These are phyloP conservation scores for Diacarnus erythraeanus DNA, from an alignment of 37 sponge, comb jelly and placozoan genomes.

Conservation along the genomic window DNA sequence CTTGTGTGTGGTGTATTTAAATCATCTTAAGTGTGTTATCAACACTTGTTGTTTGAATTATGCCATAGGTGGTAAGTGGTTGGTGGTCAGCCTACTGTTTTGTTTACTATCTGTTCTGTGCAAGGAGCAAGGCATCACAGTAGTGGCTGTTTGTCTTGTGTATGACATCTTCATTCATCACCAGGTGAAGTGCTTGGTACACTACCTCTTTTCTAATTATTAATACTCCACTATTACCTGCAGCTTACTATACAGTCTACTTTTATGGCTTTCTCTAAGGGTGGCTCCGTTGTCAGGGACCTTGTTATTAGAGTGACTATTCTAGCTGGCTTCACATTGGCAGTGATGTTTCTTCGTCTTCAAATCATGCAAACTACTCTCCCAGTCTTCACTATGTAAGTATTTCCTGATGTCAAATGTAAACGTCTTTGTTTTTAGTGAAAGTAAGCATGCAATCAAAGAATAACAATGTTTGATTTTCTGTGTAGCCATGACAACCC, in stretches of 20 bases:
- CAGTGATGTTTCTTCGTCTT: slow-evolving; percentile 48
- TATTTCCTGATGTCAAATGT: background rate
- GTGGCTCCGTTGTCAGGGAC: background rate
- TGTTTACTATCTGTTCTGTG: slow-evolving; percentile 69
- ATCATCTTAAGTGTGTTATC: background rate
- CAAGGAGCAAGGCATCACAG: slow-evolving; percentile 90
- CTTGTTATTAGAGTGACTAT: slow-evolving; percentile 11
- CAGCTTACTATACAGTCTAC: slow-evolving; percentile 9
- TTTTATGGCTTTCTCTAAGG: background rate
- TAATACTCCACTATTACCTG: background rate
- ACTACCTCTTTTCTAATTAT: background rate
- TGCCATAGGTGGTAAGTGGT: slow-evolving; percentile 9
- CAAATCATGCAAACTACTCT: slow-evolving; percentile 59
- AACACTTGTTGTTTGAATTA: background rate
- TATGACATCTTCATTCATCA: slow-evolving; percentile 65
- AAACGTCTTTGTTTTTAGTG: background rate
- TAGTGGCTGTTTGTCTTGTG: slow-evolving; percentile 71
- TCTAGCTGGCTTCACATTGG: slow-evolving; percentile 16
- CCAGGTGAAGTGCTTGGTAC: background rate
- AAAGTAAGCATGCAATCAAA: background rate
- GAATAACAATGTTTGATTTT: background rate
- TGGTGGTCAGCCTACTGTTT: slow-evolving; percentile 10
- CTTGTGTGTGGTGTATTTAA: too few species aligned
- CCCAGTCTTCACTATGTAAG: slow-evolving; percentile 74
- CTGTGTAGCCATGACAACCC: slow-evolving; percentile 87